Evolutionary conservation across 2,888 invertebrate genomes (phyloP).

Genomic region (Plebejus argus): DNA sequence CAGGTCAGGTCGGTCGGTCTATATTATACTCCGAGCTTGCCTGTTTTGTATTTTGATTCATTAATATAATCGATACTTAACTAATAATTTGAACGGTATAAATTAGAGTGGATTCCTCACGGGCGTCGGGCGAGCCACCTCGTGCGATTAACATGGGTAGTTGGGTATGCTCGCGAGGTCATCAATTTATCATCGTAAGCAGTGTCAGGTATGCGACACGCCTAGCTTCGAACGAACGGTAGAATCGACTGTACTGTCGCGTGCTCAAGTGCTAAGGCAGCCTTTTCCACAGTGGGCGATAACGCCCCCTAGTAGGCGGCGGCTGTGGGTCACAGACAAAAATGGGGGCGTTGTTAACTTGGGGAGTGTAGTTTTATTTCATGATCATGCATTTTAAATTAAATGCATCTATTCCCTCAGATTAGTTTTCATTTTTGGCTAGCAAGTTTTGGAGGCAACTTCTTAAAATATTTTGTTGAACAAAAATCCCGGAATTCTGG

Average conservation of each 20-base stretch:
- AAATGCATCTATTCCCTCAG: too few relatives aligned
- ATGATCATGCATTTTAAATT: too few relatives aligned
- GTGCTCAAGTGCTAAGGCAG: slow-evolving; percentile 9
- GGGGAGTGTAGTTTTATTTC: too few relatives aligned
- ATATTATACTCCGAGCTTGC: background rate
- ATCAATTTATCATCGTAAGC: background rate
- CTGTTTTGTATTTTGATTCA: background rate
- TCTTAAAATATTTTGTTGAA: too few relatives aligned
- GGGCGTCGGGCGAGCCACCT: background rate
- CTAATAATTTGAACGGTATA: background rate
- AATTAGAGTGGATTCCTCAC: background rate
- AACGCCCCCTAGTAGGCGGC: too few relatives aligned
- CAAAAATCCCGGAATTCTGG: too few relatives aligned
- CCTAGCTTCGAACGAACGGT: slow-evolving; percentile 14
- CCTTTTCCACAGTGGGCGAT: too few relatives aligned
- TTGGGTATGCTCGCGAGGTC: background rate
- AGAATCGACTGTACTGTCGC: slow-evolving; percentile 20
- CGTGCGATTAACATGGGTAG: background rate
- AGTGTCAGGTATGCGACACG: slow-evolving; percentile 26
- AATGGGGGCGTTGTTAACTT: too few relatives aligned
- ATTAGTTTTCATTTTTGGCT: too few relatives aligned
- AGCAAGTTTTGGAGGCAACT: too few relatives aligned
- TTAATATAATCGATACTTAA: background rate
- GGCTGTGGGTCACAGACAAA: too few relatives aligned
- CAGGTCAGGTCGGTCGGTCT: too few relatives aligned